A percentile compares a stretch with the other conserved stretches of the same genome.
These are phyloP conservation scores for Fistularia commersonii DNA, from an alignment of 2,797 vertebrate species.

Conservation along the genomic window DNA sequence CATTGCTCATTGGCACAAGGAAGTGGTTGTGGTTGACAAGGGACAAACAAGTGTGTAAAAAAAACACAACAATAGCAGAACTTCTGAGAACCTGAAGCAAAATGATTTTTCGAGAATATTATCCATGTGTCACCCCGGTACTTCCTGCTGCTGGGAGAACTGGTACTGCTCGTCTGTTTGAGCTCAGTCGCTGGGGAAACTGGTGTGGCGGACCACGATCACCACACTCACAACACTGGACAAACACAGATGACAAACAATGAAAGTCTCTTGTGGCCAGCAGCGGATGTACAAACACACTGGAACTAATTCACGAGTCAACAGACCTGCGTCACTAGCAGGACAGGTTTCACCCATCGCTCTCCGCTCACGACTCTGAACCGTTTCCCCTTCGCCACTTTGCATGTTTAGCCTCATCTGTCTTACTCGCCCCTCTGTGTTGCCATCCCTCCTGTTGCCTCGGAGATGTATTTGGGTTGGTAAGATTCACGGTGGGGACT, in stretches of 20 bases:
- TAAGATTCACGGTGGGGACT: conserved; percentile 14
- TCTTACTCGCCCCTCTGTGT: conserved; percentile 6
- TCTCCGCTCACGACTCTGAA: no score
- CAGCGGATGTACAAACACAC: conserved; percentile 26
- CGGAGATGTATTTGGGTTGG: conserved; percentile 27
- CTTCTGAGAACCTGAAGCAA: conserved; percentile 33
- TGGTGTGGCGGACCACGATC: conserved; percentile 13
- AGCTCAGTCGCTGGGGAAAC: conserved; percentile 33
- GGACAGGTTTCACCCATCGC: neutral
- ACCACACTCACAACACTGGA: conserved; percentile 6
- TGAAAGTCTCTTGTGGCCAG: conserved; percentile 21
- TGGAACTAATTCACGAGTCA: conserved; percentile 32
- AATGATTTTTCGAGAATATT: neutral
- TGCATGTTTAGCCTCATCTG: neutral
- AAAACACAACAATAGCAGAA: conserved; percentile 7
- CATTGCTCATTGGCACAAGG: conserved; percentile 8
- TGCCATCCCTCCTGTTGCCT: conserved; percentile 25
- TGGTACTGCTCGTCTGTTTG: conserved; percentile 20
- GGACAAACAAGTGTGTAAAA: conserved; percentile 8
- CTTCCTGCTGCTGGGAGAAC: conserved; percentile 13
- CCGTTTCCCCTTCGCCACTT: conserved; percentile 4
- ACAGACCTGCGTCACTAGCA: conserved; percentile 14
- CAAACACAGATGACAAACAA: conserved; percentile 31
- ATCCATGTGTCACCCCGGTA: conserved; percentile 1
- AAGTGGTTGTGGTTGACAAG: conserved; percentile 27